Base-by-base conservation (phyloP, 2,113 vertebrate genomes). In the Cisticola juncidis region DNA sequence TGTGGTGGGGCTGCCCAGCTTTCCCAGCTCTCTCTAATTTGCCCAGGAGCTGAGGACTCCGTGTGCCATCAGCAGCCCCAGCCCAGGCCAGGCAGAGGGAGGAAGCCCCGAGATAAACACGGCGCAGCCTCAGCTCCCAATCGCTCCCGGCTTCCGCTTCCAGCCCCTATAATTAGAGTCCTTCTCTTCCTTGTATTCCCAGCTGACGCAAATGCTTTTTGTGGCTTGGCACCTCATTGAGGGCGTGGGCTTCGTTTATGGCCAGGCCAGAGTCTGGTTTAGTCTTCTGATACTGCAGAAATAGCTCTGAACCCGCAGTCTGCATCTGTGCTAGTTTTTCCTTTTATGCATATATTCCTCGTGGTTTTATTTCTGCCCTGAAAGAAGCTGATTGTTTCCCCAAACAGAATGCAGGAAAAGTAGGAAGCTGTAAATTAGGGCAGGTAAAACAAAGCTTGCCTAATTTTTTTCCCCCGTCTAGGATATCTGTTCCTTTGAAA, bases 171-270 rank as follows among this genome's bases (percentile, higher is more conserved):
- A 99, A 99, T 99, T 99, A 99, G 99, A 99, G 98, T 98, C 98
- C 98, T 98, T 98, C 98, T 99, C 98, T 99, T 99, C 98, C 99
- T 98, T 98, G 97, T 98, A 99, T 99, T 99, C 98, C 99, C 98
- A 99, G 98, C 99, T 99, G 99, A 99, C 99, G 99, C 99, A 99
- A 99, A 99, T 99, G 99, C 99, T 99, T 99, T 99, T 99, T 99
- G 99, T 99, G 99, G 99, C 98, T 99, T 99, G 99, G 99, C 99
- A 99, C 99, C 98, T 99, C 98, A 66, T 99, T 99, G 98, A 98
- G 99, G 99, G 99, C 98, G 99, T 99, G 98, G 99, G 99, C 98
- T 99, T 98, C 98, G 98, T 99, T 99, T 99, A 99, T 98, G 98
- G 99, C 98, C 98, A 95, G 98, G 98, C 98, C 97, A 97, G 97